Evolutionary conservation across 2,797 vertebrate species (phyloP).

Genomic region (Chloroceryle amazona): DNA sequence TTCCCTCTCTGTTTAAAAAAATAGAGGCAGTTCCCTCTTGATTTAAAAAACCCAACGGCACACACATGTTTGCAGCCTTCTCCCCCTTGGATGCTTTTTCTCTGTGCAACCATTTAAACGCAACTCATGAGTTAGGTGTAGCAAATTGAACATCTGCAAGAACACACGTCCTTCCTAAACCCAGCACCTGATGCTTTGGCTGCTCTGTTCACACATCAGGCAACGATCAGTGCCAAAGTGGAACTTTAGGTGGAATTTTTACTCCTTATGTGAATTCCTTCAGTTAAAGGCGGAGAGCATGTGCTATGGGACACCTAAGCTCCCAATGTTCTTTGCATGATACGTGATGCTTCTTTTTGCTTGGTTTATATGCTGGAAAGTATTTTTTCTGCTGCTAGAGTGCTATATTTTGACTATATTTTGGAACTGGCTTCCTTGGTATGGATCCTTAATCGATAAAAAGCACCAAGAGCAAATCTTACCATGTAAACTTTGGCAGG

Average conservation of each 20-base stretch:
- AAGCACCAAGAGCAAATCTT: not conserved
- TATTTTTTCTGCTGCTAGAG: not conserved
- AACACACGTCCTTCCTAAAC: not conserved
- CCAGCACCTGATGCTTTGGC: fast-evolving
- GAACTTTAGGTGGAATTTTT: not conserved
- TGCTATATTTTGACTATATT: not conserved
- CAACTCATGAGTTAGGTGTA: not conserved
- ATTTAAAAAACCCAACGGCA: not conserved
- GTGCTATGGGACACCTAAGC: not conserved
- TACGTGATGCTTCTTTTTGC: not conserved
- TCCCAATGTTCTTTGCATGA: not conserved
- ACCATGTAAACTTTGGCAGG: not conserved
- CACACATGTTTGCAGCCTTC: fast-evolving
- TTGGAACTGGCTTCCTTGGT: not conserved
- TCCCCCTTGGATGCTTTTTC: not conserved
- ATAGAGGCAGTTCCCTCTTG: too few species aligned
- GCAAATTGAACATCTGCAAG: not conserved
- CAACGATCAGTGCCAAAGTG: fast-evolving
- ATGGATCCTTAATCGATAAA: not conserved
- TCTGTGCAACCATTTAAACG: not conserved
- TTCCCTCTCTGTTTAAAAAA: not conserved
- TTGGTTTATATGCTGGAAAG: not conserved
- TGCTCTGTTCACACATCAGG: not conserved
- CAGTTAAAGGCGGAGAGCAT: not conserved
- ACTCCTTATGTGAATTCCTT: not conserved